Evolutionary conservation across 2,797 vertebrate genomes (phyloP), one percentile per base, ranked within the genome.

Genomic region (Remorina albescens): DNA sequence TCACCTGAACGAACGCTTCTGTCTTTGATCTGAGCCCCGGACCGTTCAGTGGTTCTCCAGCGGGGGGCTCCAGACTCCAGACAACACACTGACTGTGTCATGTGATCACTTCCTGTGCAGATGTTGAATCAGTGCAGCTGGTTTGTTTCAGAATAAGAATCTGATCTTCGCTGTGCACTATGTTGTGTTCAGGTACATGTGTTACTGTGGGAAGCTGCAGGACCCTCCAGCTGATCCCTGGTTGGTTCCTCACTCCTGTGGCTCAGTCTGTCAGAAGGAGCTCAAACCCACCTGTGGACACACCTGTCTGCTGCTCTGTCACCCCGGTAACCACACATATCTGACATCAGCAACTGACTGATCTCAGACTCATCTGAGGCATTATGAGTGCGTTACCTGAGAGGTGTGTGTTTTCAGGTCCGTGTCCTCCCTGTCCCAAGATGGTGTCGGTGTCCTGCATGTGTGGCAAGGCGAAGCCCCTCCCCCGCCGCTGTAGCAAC

Each of bases 371-470:
- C 32, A 6, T 34, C 41, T 18, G 25, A 2, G 3, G 18, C 18
- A 23, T 6, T 32, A 6, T 49, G 11, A 26, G 15, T n/a, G n/a
- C n/a, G n/a, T n/a, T n/a, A n/a, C n/a, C n/a, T n/a, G n/a, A n/a
- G n/a, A n/a, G n/a, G 23, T 49, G 21, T 15, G 19, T 76, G 82
- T 78, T 41, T 77, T 23, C 89, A 99, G 98, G 98, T 59, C 98
- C 98, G 0, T 99, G 98, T 25, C 98, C 98, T 1, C 97, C 98
- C 0, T 99, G 98, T 85, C 98, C 98, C n/a, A 98, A 98, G 92
- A 97, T 98, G 97, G 95, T 99, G 34, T 92, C 94, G 0, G 96
- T 93, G 9, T 93, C 96, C 6, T 99, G 98, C 82, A 86, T 96
- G 85, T 99, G 98, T 80, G 92, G 93, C 75, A 98, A 97, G 67